Evolutionary conservation across 2,888 invertebrate species (phyloP), one percentile per base, ranked within the genome.

Genomic region (Macrophya annulata): DNA sequence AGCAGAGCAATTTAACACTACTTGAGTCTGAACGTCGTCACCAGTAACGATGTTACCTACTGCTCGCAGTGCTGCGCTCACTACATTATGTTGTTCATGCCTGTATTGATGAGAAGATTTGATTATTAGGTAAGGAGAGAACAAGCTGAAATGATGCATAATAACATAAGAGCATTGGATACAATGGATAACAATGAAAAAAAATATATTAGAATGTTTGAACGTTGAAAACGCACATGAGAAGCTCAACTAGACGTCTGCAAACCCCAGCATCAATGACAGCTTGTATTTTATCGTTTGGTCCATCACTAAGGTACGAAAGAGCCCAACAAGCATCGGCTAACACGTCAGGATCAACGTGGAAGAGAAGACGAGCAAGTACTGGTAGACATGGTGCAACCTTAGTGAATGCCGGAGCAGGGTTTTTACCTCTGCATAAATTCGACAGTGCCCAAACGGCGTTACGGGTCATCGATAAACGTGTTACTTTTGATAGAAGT

Each of bases 371-470:
- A 79, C 97, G 96, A 6, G 99, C 97, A 90, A 99, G 94, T 88
- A 99, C 97, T 68, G 98, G 98, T 88, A 99, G 95, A 90, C 97
- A 97, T 89, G 96, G 95, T 6, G 96, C 95, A 51, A 98, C 97
- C 94, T 97, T 96, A 85, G 96, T 94, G 92, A 99, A 99, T 91
- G 98, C 97, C 8, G 99, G 98, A 0, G 98, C 97, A 62, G 99
- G 99, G 94, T 97, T 98, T 94, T 99, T 99, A 85, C 99, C 99
- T 91, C 99, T 96, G 93, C 99, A 99, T 88, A 99, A 95, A 94
- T 99, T 99, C 72, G 99, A 99, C 86, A 99, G 94, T 72, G 99
- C 98, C 99, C 99, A 99, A 1, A 99, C 99, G n/a, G 98, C 98
- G 94, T 99, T 99, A 88, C 99, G 96, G 40, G 97, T 98, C 98